These are phyloP conservation scores for cattle (Bos taurus) DNA, from an alignment of 2,113 vertebrate species.

Conservation along the genomic window DNA sequence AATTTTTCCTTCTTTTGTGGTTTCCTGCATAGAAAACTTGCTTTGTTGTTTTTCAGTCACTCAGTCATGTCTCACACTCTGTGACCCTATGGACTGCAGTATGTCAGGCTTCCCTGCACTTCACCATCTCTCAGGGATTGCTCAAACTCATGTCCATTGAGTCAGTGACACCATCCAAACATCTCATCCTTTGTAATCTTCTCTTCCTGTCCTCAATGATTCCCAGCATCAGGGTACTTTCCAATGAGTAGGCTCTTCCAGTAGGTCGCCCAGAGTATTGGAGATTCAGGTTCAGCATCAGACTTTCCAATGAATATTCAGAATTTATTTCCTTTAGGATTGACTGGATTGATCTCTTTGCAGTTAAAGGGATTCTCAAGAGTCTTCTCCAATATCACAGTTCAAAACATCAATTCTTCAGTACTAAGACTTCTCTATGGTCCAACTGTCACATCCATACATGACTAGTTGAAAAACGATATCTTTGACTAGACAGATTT, in stretches of 20 bases:
- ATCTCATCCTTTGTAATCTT: not conserved
- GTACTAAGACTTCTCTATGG: not conserved
- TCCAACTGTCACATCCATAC: not conserved
- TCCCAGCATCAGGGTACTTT: not conserved
- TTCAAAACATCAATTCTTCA: not conserved
- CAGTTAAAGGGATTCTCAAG: not conserved
- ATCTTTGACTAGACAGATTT: not conserved
- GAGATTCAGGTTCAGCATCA: not conserved
- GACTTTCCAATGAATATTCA: not conserved
- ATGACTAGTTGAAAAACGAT: not conserved
- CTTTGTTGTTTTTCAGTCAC: not conserved
- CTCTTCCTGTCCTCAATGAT: not conserved
- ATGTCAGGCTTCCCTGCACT: not conserved
- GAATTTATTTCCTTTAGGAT: not conserved
- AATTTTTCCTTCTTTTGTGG: not conserved
- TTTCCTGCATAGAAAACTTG: not conserved
- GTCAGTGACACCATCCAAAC: fast-evolving
- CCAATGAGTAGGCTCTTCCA: not conserved
- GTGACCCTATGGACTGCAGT: not conserved
- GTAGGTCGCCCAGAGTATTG: not conserved
- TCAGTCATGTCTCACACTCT: not conserved
- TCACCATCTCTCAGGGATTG: not conserved
- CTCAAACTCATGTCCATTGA: not conserved
- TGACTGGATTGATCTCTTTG: not conserved
- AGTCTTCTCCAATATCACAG: not conserved